Evolutionary conservation across 2,888 invertebrate genomes (phyloP).

Genomic region (Troglohyphantes excavatus): DNA sequence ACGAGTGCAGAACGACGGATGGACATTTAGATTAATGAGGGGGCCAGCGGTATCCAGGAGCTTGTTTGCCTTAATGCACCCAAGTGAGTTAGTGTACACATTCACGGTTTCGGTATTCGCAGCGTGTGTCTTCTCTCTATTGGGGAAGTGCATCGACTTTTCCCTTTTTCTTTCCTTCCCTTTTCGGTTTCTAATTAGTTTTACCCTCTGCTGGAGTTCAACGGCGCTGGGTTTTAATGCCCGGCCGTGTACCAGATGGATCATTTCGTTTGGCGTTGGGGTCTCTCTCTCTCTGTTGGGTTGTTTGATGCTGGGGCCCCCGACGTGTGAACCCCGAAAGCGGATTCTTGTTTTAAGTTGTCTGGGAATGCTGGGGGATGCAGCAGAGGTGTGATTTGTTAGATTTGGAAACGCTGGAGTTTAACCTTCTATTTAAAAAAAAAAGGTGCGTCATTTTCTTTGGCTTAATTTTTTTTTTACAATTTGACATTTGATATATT

Average conservation of each 20-base stretch:
- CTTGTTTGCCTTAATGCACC: conserved; percentile 62
- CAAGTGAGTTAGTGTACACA: conserved; percentile 43
- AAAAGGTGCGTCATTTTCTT: too few species aligned
- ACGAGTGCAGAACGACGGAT: conserved; percentile 40
- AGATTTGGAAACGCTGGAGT: too few species aligned
- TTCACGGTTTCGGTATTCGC: conserved; percentile 6
- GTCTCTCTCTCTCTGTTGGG: too few species aligned
- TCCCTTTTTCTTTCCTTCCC: not conserved
- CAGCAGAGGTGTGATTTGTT: too few species aligned
- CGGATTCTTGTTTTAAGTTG: too few species aligned
- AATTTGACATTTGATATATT: too few species aligned
- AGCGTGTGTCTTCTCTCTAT: not conserved
- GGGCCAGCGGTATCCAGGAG: conserved; percentile 4
- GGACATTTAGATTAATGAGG: conserved; percentile 60
- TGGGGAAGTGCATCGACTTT: conserved; percentile 34
- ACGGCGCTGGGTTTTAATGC: not conserved
- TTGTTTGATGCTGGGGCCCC: too few species aligned
- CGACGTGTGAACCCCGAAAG: too few species aligned
- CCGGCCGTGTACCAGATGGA: not conserved
- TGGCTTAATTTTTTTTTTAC: too few species aligned
- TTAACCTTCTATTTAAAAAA: too few species aligned
- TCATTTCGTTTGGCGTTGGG: too few species aligned
- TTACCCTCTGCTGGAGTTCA: conserved; percentile 25
- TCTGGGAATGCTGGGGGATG: too few species aligned
- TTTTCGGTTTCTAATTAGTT: conserved; percentile 33